A percentile compares a stretch with the other conserved stretches of the same genome.
Conservation (phyloP, 2,888 invertebrate species). For the Mamestra brassicae region DNA sequence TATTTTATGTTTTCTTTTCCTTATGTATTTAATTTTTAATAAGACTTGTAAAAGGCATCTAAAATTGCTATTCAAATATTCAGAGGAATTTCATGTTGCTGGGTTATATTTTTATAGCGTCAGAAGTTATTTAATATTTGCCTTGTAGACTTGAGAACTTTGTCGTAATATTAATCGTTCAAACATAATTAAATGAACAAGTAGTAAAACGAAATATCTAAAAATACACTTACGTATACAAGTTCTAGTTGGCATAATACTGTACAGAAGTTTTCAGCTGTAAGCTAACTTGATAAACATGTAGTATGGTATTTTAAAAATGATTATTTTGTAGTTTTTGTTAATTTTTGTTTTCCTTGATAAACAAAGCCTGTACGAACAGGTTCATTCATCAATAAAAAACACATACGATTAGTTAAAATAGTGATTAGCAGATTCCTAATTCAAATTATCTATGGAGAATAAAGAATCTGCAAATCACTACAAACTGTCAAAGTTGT, state of each 20-base stretch:
- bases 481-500: too few relatives aligned
- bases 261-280: too few relatives aligned
- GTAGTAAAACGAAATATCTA: background rate
- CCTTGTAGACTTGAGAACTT: slow-evolving; percentile 6
- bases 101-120: slow-evolving; percentile 21
- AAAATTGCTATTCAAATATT: slow-evolving; percentile 41
- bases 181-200: slow-evolving; percentile 16
- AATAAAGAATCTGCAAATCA: too few relatives aligned
- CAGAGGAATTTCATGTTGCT: slow-evolving; percentile 21
- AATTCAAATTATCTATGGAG: too few relatives aligned
- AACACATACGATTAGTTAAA: too few relatives aligned
- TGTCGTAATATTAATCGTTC: background rate
- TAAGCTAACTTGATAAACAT: too few relatives aligned
- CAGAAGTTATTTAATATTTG: slow-evolving; percentile 20
- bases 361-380: too few relatives aligned
- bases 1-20: slow-evolving; percentile 47
- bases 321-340: too few relatives aligned
- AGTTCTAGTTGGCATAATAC: background rate
- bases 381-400: too few relatives aligned
- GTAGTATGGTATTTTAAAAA: too few relatives aligned
- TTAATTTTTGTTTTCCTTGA: too few relatives aligned
- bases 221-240: background rate
- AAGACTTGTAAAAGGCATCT: slow-evolving; percentile 14
- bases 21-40: slow-evolving; percentile 38
- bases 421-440: too few relatives aligned